Conservation (phyloP, 2,113 vertebrate species). For the Leucopsar rothschildi region DNA sequence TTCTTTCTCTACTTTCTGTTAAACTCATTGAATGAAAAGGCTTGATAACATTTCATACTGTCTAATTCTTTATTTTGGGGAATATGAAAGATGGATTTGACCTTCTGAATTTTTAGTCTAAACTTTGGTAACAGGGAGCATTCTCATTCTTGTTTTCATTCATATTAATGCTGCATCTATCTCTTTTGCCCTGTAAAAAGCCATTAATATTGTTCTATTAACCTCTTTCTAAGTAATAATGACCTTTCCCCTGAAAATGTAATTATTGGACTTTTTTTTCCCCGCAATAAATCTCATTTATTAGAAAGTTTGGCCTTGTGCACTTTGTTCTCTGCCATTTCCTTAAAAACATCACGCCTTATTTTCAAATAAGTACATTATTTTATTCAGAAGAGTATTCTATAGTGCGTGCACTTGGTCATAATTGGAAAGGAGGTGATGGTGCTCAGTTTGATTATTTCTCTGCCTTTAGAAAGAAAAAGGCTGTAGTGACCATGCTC, state of each 20-base stretch:
- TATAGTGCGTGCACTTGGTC: not conserved
- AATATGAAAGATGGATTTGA: constrained; percentile 44
- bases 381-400: constrained; percentile 45
- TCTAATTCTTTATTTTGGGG: constrained; percentile 58
- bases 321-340: constrained; percentile 70
- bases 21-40: constrained; percentile 12
- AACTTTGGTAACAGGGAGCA: constrained; percentile 45
- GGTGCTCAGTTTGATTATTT: not conserved
- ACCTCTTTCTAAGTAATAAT: constrained; percentile 59
- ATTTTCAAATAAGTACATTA: constrained; percentile 69
- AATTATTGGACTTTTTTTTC: constrained; percentile 72
- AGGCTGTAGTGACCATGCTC: not conserved
- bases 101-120: constrained; percentile 56
- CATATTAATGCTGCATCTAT: constrained; percentile 60
- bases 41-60: constrained; percentile 53
- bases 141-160: constrained; percentile 69
- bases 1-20: constrained; percentile 32
- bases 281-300: constrained; percentile 73
- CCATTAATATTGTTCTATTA: constrained; percentile 66
- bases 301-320: constrained; percentile 70
- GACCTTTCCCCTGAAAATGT: constrained; percentile 67
- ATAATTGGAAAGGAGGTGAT: not conserved
- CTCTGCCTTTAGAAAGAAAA: not conserved
- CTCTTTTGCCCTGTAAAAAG: constrained; percentile 50
- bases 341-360: constrained; percentile 58